Percentiles rank a stretch among this genome's conserved stretches.
phyloP scores from a whole-genome alignment of 2,113 vertebrate species.

The Ibidorhyncha struthersii region DNA sequence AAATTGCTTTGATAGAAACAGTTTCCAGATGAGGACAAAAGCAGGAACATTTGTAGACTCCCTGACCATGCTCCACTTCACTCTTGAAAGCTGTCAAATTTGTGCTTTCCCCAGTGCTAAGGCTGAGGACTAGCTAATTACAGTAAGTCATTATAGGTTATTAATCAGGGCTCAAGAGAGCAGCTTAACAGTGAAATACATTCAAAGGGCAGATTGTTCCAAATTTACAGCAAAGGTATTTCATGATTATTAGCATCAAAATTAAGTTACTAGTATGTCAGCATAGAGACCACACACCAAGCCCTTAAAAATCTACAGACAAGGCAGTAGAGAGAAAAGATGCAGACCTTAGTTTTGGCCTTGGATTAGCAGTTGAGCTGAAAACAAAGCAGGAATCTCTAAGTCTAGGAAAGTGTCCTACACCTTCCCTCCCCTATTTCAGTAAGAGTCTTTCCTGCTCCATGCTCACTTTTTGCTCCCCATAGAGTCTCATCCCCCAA shows the following conservation, averaged over 20 bases:
- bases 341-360: background rate
- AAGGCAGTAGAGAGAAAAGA: background rate
- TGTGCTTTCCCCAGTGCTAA: background rate
- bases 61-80: background rate
- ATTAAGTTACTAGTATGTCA: background rate
- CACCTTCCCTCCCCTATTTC: background rate
- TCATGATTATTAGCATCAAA: background rate
- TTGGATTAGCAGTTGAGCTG: background rate
- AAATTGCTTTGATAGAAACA: background rate
- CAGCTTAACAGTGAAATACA: background rate
- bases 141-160: background rate
- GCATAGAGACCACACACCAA: background rate
- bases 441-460: background rate
- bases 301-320: background rate
- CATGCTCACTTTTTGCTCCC: background rate
- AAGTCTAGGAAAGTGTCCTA: background rate
- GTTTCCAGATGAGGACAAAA: background rate
- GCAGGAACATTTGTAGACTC: background rate
- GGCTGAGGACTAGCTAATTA: background rate
- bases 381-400: background rate
- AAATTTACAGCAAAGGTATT: background rate
- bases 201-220: background rate
- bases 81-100: background rate
- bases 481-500: background rate
- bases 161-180: background rate